A percentile compares a stretch with the other conserved stretches of the same genome.
These are phyloP conservation scores for Xiphophorus couchianus DNA, from an alignment of 2,113 vertebrate species.

Conservation along the genomic window DNA sequence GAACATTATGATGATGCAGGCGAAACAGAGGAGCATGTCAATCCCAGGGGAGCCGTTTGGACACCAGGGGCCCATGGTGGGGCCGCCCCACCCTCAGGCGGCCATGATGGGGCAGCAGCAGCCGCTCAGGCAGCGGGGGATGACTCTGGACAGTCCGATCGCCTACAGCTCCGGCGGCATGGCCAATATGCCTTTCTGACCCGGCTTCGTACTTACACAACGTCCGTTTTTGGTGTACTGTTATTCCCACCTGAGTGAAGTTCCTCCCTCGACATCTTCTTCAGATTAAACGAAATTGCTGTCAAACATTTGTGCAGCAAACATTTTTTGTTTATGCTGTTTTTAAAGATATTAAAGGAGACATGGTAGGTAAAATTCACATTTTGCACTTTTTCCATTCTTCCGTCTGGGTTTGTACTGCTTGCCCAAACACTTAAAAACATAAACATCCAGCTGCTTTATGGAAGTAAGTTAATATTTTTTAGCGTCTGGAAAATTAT, in stretches of 20 bases:
- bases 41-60: conserved; percentile 90
- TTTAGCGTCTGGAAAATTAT: too few species aligned
- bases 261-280: too few species aligned
- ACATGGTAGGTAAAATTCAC: too few species aligned
- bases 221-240: conserved; percentile 66
- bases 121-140: conserved; percentile 91
- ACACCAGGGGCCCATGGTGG: conserved; percentile 91
- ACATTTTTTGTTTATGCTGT: too few species aligned
- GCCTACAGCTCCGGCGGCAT: conserved; percentile 90
- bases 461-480: too few species aligned
- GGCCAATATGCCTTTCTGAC: conserved; percentile 93
- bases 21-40: conserved; percentile 89
- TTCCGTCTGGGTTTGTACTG: too few species aligned
- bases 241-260: conserved; percentile 35
- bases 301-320: too few species aligned
- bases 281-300: too few species aligned
- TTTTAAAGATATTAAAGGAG: too few species aligned
- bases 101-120: conserved; percentile 92
- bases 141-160: conserved; percentile 93
- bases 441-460: too few species aligned
- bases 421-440: too few species aligned
- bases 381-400: too few species aligned
- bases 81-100: conserved; percentile 87
- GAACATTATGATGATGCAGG: conserved; percentile 97
- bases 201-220: conserved; percentile 31